Percentiles rank a stretch among this genome's conserved stretches.
phyloP scores from a whole-genome alignment of 2,113 vertebrate genomes.

The Excalfactoria chinensis region DNA sequence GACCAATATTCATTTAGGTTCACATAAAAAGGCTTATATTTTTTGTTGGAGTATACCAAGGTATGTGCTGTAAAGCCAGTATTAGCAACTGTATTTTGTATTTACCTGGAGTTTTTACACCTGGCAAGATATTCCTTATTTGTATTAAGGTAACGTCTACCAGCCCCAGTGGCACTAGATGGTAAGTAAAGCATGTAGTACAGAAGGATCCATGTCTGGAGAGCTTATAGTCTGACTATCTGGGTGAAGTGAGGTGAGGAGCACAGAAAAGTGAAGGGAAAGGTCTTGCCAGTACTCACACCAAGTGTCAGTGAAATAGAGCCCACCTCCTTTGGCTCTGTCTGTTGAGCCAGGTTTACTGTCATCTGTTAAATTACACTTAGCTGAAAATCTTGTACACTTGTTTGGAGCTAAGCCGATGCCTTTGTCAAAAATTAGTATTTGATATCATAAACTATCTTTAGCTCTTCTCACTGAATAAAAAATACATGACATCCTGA shows the following conservation, averaged over 20 bases:
- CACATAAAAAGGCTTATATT: not conserved
- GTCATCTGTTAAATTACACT: not conserved
- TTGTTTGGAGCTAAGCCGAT: not conserved
- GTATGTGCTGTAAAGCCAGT: not conserved
- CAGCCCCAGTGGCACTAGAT: not conserved
- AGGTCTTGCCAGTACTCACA: not conserved
- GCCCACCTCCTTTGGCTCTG: not conserved
- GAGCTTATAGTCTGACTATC: not conserved
- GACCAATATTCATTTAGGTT: not conserved
- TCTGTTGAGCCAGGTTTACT: not conserved
- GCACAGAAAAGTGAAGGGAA: not conserved
- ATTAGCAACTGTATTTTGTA: not conserved
- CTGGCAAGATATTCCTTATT: not conserved
- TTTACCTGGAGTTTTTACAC: not conserved
- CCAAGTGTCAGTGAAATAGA: not conserved
- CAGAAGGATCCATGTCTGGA: not conserved
- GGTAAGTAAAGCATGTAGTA: rapidly evolving
- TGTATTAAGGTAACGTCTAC: not conserved
- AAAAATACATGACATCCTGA: not conserved
- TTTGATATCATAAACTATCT: not conserved
- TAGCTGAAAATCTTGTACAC: not conserved
- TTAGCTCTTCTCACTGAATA: not conserved
- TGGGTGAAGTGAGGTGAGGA: not conserved
- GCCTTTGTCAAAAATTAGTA: not conserved
- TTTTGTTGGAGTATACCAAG: not conserved